Evolutionary conservation across 53 echinoderm and acorn worm species (phyloP), one percentile per base, ranked within the genome.

Genomic region (Luidia sarsii): DNA sequence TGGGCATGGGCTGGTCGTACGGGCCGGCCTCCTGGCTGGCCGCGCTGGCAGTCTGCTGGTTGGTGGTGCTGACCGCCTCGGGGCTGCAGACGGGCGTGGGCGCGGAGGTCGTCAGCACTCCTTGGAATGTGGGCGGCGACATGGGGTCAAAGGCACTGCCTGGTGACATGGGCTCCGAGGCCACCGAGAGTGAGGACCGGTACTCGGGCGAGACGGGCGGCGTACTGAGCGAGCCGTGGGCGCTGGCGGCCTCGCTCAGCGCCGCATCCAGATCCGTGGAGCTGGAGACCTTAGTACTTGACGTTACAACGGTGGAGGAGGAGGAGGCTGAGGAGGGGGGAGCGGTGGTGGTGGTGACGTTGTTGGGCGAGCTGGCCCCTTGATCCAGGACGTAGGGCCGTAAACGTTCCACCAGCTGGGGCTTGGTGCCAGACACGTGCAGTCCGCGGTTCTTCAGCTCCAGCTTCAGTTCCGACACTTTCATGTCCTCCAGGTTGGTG

Each of bases 401-500:
- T 52, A 99, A 82, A 39, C 99, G 67, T 71, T 99, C 94, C 0
- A 99, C 82, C 33, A 99, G 68, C 82, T 99, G 99, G 14, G 93
- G 99, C 73, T 99, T 99, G 45, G 99, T 99, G 32, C 99, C 99
- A 6, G 99, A 99, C 15, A 99, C 99, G 11, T 91, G 94, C 34
- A 99, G 87, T 68, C 99, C 94, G 65, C 99, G 87, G 31, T 70
- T 91, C 65, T 99, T 97, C 66, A 99, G 65, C 49, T 99, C 99
- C 32, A 89, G 50, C 70, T 91, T 94, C 29, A 99, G 69, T 66
- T 99, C 99, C 19, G 99, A 89, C 15, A 99, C 99, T 75, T 99
- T 99, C 94, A 99, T 91, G 67, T 99, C 99, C 31, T 99, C 99
- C 9, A 99, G 75, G 67, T 94, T 94, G 16, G 91, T 60, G 10